Evolutionary conservation across 2,888 invertebrate genomes (phyloP).

Genomic region (Microctonus hyperodae): DNA sequence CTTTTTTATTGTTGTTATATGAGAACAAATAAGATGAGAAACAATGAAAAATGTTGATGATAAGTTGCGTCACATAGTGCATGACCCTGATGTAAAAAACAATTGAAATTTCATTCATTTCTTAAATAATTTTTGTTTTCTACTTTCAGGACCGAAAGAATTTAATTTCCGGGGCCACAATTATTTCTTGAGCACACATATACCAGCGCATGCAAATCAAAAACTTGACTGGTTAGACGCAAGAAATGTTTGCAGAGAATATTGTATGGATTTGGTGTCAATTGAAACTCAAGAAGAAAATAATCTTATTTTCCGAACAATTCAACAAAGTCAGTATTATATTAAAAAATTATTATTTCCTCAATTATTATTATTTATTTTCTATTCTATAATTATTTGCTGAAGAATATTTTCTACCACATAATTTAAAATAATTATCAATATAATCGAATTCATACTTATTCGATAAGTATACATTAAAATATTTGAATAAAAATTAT

Average conservation of each 20-base stretch:
- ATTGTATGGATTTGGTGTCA: conserved; percentile 92
- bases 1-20: background rate
- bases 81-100: background rate
- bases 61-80: background rate
- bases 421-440: no score
- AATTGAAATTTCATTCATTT: no score
- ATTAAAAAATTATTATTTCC: background rate
- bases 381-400: background rate
- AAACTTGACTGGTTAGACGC: conserved; percentile 92
- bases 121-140: conserved; percentile 7
- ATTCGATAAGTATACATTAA: no score
- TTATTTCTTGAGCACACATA: conserved; percentile 87
- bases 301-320: conserved; percentile 86
- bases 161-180: conserved; percentile 87
- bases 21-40: background rate
- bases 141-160: conserved; percentile 82
- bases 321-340: conserved; percentile 79
- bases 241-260: conserved; percentile 88
- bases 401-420: no score
- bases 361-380: background rate
- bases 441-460: no score
- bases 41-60: background rate
- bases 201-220: conserved; percentile 78
- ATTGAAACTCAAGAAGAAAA: conserved; percentile 91
- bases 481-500: no score